Conservation (phyloP, 2,888 invertebrate species). For the Brachynemurus nebulosus region DNA sequence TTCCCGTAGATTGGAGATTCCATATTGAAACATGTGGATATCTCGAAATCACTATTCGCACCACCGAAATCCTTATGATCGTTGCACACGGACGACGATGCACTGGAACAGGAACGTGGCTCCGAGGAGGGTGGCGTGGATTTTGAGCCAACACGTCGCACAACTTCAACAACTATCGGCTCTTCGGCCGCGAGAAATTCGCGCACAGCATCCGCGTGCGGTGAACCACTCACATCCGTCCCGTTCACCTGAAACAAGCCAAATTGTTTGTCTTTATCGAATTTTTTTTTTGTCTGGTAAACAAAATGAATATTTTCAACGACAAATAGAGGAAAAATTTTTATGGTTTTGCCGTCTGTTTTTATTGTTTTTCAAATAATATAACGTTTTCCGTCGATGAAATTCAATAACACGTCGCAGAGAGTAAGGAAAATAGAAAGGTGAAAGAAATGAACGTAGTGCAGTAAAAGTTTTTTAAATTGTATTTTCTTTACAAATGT, state of each 20-base stretch:
- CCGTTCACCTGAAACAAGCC: slow-evolving; percentile 46
- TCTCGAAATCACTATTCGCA: slow-evolving; percentile 17
- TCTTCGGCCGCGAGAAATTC: slow-evolving; percentile 44
- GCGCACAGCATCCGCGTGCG: slow-evolving; percentile 44
- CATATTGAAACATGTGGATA: slow-evolving; percentile 7
- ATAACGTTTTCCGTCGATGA: too few species aligned
- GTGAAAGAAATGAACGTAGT: too few species aligned
- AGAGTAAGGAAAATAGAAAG: too few species aligned
- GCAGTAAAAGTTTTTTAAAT: too few species aligned
- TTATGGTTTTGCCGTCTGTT: too few species aligned
- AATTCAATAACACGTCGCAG: too few species aligned
- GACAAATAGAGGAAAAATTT: too few species aligned
- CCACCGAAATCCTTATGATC: slow-evolving; percentile 11
- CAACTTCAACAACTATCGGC: slow-evolving; percentile 44
- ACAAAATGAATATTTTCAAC: too few species aligned
- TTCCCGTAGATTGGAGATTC: background rate
- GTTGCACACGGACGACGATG: slow-evolving; percentile 8
- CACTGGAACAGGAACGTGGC: background rate
- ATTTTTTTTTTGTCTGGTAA: too few species aligned
- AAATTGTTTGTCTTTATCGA: too few species aligned
- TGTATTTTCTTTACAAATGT: too few species aligned
- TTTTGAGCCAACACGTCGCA: slow-evolving; percentile 26
- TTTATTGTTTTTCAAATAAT: too few species aligned
- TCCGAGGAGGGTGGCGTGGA: background rate
- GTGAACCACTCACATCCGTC: slow-evolving; percentile 43